These are phyloP conservation scores for Drosophila tripunctata DNA, from an alignment of 2,888 invertebrate genomes.

Conservation along the genomic window DNA sequence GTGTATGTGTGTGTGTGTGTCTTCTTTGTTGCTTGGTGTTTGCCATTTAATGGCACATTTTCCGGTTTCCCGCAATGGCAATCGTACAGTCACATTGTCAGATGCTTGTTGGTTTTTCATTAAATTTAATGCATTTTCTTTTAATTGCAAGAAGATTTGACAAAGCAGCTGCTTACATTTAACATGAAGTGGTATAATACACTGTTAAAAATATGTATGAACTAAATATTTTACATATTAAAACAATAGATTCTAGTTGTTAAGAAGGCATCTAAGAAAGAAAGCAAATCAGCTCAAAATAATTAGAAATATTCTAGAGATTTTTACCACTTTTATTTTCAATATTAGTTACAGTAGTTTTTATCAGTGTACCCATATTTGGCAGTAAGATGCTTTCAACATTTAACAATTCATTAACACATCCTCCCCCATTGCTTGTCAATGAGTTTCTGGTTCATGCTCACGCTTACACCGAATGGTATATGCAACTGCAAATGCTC, in stretches of 20 bases:
- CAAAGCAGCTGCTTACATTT: not conserved
- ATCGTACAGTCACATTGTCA: constrained; percentile 30
- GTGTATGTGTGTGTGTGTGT: not conserved
- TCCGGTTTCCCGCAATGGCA: constrained; percentile 50
- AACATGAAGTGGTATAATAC: not conserved
- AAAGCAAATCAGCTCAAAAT: too few relatives aligned
- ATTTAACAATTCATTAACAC: constrained; percentile 39
- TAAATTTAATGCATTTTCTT: constrained; percentile 63
- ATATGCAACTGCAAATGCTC: constrained; percentile 10
- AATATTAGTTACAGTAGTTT: not conserved
- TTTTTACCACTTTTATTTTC: too few relatives aligned
- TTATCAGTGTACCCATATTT: not conserved
- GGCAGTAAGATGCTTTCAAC: not conserved
- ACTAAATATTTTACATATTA: too few relatives aligned
- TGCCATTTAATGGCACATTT: constrained; percentile 74
- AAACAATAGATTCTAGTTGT: too few relatives aligned
- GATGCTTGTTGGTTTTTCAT: constrained; percentile 44
- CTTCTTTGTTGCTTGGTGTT: constrained; percentile 34
- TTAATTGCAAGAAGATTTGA: constrained; percentile 48
- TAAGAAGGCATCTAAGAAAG: too few relatives aligned
- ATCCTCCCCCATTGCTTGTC: constrained; percentile 4
- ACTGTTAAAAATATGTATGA: not conserved
- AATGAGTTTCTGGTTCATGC: constrained; percentile 17
- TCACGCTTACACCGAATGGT: constrained; percentile 20
- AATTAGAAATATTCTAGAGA: too few relatives aligned